Evolutionary conservation across 2,113 vertebrate genomes (phyloP).

Genomic region (Electrona antarctica): DNA sequence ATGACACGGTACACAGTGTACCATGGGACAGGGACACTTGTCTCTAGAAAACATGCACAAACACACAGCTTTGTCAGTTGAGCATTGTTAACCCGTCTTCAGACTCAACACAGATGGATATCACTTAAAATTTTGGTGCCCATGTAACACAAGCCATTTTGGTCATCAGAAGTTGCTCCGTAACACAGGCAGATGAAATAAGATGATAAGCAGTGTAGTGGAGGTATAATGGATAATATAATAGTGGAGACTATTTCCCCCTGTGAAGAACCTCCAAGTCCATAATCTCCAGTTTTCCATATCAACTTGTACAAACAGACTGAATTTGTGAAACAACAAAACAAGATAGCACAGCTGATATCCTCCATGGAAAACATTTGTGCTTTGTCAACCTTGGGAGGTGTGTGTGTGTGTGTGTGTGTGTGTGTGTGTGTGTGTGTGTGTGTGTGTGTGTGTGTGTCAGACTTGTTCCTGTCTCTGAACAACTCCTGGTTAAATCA

Average conservation of each 20-base stretch:
- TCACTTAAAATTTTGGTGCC: neutral
- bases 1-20: no score
- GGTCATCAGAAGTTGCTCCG: neutral
- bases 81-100: neutral
- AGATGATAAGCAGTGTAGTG: neutral
- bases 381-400: neutral
- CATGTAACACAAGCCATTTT: neutral
- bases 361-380: conserved; percentile 1
- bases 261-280: neutral
- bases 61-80: neutral
- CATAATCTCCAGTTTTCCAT: neutral
- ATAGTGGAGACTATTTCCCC: no score
- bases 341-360: neutral
- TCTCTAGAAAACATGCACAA: neutral
- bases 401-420: neutral
- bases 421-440: no score
- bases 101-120: neutral
- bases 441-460: no score
- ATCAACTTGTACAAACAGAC: neutral
- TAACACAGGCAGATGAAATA: neutral
- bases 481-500: neutral
- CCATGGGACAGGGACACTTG: no score
- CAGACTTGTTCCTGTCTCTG: no score
- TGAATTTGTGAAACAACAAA: neutral
- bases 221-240: neutral